Base-by-base conservation (phyloP, 1,140 invertebrate species). In the Andricus grossulariae region DNA sequence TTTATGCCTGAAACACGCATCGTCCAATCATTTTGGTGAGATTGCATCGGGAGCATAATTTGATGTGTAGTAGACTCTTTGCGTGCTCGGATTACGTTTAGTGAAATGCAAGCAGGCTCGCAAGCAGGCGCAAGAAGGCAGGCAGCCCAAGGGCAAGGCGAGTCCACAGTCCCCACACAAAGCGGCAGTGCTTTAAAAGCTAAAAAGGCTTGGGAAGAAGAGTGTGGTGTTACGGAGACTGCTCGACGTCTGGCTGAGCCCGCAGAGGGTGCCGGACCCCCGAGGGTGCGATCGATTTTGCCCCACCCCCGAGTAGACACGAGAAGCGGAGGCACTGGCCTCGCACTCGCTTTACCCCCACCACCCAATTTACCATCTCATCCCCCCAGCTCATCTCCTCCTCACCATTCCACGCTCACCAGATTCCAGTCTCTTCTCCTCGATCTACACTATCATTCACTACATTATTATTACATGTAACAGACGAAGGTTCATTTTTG, bases 231-330 rank as follows among this genome's bases (percentile, higher is more conserved):
- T 73, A 78, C 76, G 78, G 80, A 82, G 75, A 85, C 80, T 80
- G 81, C 79, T 79, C 71, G 79, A 70, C 76, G 72, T 82, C 80
- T 80, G 79, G 76, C 76, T 82, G 80, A 75, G 79, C 54, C 50
- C 74, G 18, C 25, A 73, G 12, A 50, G 16, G 60, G 60, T 66
- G 60, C 60, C 60, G 15, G 60, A 80, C 79, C 73, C 75, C 74
- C 39, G 60, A 77, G 77, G 83, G 73, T 52, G 55, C 74, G 80
- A 87, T 87, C 86, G 84, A 87, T 87, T 85, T 76, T 80, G 79
- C 78, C 83, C 82, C 83, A 77, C 80, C 80, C 78, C 19, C 49
- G 39, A 52, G 21, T 18, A 45, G 51, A 45, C 19, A 55, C 60
- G 50, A 25, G 16, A 71, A 70, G 54, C 16, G 54, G 75, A 74